A percentile compares a stretch with the other conserved stretches of the same genome.
Evolutionary conservation across 2,113 vertebrate species (phyloP).

Genomic region (Elephas maximus): DNA sequence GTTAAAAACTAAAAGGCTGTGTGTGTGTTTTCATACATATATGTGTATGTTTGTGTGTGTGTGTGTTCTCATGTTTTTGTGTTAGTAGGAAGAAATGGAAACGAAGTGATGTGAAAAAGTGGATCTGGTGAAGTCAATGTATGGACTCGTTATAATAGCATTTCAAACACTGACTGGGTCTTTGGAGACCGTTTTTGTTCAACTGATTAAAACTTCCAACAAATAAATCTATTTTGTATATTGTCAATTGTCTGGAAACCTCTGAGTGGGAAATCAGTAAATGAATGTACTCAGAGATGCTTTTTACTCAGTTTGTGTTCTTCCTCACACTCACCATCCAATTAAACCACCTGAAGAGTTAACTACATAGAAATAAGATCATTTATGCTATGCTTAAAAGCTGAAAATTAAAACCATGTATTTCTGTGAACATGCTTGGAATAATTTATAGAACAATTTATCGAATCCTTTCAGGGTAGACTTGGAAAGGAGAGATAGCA

Average conservation of each 20-base stretch:
- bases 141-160: not conserved
- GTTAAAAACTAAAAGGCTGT: not conserved
- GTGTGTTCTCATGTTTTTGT: not conserved
- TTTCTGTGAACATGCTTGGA: not conserved
- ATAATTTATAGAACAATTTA: constrained; percentile 36
- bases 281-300: not conserved
- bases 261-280: constrained; percentile 34
- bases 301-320: not conserved
- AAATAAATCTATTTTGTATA: constrained; percentile 4
- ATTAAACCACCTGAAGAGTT: not conserved
- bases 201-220: constrained; percentile 21
- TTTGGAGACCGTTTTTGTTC: constrained; percentile 20
- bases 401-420: not conserved
- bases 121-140: not conserved
- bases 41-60: too few relatives aligned
- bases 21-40: too few relatives aligned
- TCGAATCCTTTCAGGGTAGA: not conserved
- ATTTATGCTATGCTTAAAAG: not conserved
- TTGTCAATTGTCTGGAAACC: not conserved
- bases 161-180: constrained; percentile 7
- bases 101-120: not conserved
- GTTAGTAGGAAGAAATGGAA: not conserved
- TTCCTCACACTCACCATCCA: not conserved
- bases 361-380: not conserved
- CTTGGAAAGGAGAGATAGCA: not conserved